Evolutionary conservation across 35 echinoderm and acorn worm species (phyloP).

Genomic region (Ptychodera flava): DNA sequence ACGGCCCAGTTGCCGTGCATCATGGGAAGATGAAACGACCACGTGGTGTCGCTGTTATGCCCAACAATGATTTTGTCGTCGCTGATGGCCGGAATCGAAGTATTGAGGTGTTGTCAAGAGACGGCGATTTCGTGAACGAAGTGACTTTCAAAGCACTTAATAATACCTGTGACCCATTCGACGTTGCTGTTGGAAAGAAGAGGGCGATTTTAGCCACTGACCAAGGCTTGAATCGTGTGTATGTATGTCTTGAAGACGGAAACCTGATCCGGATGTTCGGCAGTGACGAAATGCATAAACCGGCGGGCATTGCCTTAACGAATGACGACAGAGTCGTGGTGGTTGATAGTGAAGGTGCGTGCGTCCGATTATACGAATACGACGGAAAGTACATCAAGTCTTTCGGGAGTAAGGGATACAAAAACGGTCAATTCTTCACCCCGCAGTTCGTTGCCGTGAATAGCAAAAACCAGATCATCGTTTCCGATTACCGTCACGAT

Average conservation of each 20-base stretch:
- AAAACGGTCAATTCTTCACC: neutral
- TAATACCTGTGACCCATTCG: neutral
- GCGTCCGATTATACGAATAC: neutral
- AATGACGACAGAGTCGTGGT: neutral
- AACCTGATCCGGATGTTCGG: neutral
- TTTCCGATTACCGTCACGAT: neutral
- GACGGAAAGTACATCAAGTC: neutral
- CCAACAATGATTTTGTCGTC: neutral
- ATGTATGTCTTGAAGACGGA: neutral
- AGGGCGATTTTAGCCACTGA: neutral
- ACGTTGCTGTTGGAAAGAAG: neutral
- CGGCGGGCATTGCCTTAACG: neutral
- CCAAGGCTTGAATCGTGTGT: neutral
- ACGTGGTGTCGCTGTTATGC: neutral
- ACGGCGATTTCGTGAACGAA: neutral
- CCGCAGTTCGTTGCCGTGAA: neutral
- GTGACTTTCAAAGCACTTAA: neutral
- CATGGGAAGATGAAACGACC: neutral
- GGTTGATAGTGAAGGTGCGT: neutral
- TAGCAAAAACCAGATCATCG: neutral
- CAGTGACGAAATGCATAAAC: neutral
- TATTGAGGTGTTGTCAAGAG: neutral
- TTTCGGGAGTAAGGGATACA: neutral
- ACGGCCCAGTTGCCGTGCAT: neutral
- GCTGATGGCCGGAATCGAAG: neutral